Percentiles rank a stretch among this genome's conserved stretches.
Conservation (phyloP, 2,113 vertebrate species). For the Gobiocypris rarus region DNA sequence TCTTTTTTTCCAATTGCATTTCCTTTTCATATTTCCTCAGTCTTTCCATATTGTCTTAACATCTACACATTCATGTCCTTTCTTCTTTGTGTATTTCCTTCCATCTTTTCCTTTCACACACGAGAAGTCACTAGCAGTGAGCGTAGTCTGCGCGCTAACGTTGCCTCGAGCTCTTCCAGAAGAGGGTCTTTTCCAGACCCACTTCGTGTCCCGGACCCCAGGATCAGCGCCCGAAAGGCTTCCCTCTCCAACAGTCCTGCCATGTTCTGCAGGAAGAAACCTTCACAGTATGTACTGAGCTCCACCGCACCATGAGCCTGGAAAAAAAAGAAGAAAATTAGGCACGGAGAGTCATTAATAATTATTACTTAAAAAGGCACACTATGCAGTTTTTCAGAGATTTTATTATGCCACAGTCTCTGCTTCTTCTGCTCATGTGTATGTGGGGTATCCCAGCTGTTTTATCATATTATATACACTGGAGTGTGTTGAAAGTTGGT, state of each 20-base stretch:
- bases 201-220: constrained; percentile 78
- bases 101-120: constrained; percentile 73
- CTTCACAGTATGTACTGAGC: constrained; percentile 88
- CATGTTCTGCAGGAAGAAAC: constrained; percentile 96
- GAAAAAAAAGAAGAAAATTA: neutral
- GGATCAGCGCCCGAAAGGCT: constrained; percentile 84
- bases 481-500: too few relatives aligned
- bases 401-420: too few relatives aligned
- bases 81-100: constrained; percentile 1
- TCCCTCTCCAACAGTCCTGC: constrained; percentile 86
- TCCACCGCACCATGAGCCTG: constrained; percentile 86
- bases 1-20: neutral
- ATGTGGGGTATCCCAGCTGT: too few relatives aligned
- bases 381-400: too few relatives aligned
- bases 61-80: neutral
- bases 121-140: constrained; percentile 86
- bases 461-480: too few relatives aligned
- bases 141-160: constrained; percentile 83
- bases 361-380: too few relatives aligned
- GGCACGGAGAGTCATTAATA: neutral
- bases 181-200: constrained; percentile 83
- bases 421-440: too few relatives aligned
- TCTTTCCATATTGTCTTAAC: neutral
- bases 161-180: constrained; percentile 84
- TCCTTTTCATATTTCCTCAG: neutral